These are phyloP conservation scores for Tinea pellionella DNA, from an alignment of 2,888 invertebrate genomes.

Conservation along the genomic window DNA sequence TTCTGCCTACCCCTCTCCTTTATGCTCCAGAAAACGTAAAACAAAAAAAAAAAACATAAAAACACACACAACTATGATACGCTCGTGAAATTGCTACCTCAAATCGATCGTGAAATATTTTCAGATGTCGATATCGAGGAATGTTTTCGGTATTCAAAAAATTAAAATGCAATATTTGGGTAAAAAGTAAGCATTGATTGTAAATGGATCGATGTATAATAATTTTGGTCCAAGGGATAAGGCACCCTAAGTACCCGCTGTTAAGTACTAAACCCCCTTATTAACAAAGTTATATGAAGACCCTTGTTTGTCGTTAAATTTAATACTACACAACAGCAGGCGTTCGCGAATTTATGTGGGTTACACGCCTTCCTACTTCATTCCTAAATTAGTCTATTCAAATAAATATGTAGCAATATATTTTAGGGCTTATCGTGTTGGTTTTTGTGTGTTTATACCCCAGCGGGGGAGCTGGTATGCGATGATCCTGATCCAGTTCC, in stretches of 20 bases:
- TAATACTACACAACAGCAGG: constrained; percentile 46
- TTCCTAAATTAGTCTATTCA: constrained; percentile 1
- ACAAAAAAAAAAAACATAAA: too few relatives aligned
- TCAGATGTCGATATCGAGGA: too few relatives aligned
- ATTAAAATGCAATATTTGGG: too few relatives aligned
- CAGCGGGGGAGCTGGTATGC: too few relatives aligned
- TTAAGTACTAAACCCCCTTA: constrained; percentile 22
- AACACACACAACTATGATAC: too few relatives aligned
- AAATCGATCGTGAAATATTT: too few relatives aligned
- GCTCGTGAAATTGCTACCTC: too few relatives aligned
- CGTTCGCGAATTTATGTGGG: constrained; percentile 49
- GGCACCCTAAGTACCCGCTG: not conserved
- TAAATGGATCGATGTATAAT: not conserved
- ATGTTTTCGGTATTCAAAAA: too few relatives aligned
- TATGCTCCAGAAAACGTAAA: too few relatives aligned
- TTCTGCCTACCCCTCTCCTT: too few relatives aligned
- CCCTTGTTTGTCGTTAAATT: constrained; percentile 57
- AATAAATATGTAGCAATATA: not conserved
- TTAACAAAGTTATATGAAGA: constrained; percentile 63
- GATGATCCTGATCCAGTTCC: too few relatives aligned
- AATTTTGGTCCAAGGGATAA: not conserved
- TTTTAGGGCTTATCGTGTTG: not conserved
- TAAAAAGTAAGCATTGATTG: not conserved
- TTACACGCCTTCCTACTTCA: constrained; percentile 15
- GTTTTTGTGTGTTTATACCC: too few relatives aligned